Conservation (phyloP, 2,888 invertebrate genomes). For the Heliconius ismenius region DNA sequence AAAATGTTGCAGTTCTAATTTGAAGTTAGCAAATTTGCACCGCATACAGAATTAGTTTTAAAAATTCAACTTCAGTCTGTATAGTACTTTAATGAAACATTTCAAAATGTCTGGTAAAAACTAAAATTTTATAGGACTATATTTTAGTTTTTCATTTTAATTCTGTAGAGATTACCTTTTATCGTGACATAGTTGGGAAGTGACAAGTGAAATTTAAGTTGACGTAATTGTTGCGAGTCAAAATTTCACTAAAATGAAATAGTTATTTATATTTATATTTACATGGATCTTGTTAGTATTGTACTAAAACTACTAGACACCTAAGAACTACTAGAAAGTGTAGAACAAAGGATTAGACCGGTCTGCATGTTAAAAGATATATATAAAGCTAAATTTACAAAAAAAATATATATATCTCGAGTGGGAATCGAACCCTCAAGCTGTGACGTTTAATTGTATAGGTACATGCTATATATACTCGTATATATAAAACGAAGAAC, state of each 20-base stretch:
- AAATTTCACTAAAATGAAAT: neutral
- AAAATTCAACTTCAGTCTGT: constrained; percentile 40
- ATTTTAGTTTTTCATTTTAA: neutral
- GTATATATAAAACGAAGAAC: neutral
- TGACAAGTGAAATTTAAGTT: neutral
- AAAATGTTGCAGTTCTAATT: neutral
- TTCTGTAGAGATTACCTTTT: neutral
- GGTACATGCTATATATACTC: neutral
- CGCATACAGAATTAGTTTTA: constrained; percentile 65
- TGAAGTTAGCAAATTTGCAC: neutral
- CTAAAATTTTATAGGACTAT: neutral
- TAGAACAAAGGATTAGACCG: no score
- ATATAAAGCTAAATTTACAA: no score
- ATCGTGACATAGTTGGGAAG: constrained; percentile 11
- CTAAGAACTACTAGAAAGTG: no score
- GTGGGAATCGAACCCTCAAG: no score
- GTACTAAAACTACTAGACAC: no score
- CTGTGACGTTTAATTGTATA: neutral
- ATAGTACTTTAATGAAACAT: neutral
- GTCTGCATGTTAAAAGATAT: no score
- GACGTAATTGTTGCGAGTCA: neutral
- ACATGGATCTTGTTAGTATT: no score
- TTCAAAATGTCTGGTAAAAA: neutral
- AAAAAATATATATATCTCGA: no score
- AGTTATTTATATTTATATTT: neutral